Conservation (phyloP, 92 coral and sea anemone species). For the Porites lobata region DNA sequence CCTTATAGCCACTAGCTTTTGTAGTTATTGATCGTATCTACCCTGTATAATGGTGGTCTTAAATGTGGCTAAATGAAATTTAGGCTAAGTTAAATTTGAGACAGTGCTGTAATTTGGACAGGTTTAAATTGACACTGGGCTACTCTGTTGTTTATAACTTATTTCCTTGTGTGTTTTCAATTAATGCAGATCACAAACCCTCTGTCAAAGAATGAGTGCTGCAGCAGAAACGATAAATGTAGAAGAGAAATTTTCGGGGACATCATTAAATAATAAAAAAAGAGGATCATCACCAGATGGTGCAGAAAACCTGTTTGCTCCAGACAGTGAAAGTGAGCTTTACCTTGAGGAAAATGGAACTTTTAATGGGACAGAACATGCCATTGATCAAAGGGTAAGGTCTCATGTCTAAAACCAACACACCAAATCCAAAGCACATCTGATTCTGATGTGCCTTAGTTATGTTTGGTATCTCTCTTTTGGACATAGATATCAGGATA, state of each 20-base stretch:
- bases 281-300: conserved; percentile 53
- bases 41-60: too few relatives aligned
- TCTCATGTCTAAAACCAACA: neutral
- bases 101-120: too few relatives aligned
- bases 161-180: neutral
- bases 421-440: neutral
- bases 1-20: too few relatives aligned
- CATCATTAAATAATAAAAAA: conserved; percentile 49
- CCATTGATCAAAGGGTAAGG: conserved; percentile 76
- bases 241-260: conserved; percentile 72
- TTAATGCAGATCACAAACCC: neutral
- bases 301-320: conserved; percentile 94
- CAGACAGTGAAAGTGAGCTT: conserved; percentile 75
- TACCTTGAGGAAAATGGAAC: conserved; percentile 58
- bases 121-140: too few relatives aligned
- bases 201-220: conserved; percentile 79
- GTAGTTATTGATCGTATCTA: too few relatives aligned
- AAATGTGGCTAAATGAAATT: too few relatives aligned
- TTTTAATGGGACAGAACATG: conserved; percentile 68
- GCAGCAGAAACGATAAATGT: conserved; percentile 88
- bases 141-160: neutral
- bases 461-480: too few relatives aligned
- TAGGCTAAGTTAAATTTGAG: too few relatives aligned
- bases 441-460: too few relatives aligned
- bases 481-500: too few relatives aligned